A percentile compares a stretch with the other conserved stretches of the same genome.
Evolutionary conservation across 2,888 invertebrate species (phyloP).

Genomic region (Sarcophaga caerulescens): DNA sequence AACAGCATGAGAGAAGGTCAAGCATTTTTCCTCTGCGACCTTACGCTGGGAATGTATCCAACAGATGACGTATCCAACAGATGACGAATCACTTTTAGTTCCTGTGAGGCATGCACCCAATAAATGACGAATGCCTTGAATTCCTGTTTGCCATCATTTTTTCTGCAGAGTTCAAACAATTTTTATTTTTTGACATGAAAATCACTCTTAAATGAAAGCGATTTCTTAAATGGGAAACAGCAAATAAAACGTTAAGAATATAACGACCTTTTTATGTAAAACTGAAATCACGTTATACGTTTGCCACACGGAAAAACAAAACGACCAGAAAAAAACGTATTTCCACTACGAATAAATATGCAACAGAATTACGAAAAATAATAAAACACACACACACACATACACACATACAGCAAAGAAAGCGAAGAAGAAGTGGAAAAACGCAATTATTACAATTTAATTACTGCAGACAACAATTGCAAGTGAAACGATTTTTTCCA

Average conservation of each 20-base stretch:
- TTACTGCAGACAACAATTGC: constrained; percentile 68
- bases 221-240: constrained; percentile 6
- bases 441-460: constrained; percentile 68
- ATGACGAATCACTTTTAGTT: too few species aligned
- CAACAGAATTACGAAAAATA: background rate
- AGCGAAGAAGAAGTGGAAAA: constrained; percentile 4
- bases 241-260: constrained; percentile 3
- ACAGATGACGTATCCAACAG: too few species aligned
- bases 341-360: constrained; percentile 37
- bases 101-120: too few species aligned
- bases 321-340: constrained; percentile 14
- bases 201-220: too few species aligned
- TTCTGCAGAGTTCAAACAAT: too few species aligned
- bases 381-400: background rate
- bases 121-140: too few species aligned
- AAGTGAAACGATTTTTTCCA: constrained; percentile 59
- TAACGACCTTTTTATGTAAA: constrained; percentile 23
- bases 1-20: too few species aligned
- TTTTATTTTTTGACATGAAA: too few species aligned
- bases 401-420: background rate
- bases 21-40: too few species aligned
- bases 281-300: constrained; percentile 46
- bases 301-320: constrained; percentile 19
- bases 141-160: too few species aligned
- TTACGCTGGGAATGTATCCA: too few species aligned